Evolutionary conservation across 2,113 vertebrate genomes (phyloP), one percentile per base, ranked within the genome.

Genomic region (Miniopterus natalensis): DNA sequence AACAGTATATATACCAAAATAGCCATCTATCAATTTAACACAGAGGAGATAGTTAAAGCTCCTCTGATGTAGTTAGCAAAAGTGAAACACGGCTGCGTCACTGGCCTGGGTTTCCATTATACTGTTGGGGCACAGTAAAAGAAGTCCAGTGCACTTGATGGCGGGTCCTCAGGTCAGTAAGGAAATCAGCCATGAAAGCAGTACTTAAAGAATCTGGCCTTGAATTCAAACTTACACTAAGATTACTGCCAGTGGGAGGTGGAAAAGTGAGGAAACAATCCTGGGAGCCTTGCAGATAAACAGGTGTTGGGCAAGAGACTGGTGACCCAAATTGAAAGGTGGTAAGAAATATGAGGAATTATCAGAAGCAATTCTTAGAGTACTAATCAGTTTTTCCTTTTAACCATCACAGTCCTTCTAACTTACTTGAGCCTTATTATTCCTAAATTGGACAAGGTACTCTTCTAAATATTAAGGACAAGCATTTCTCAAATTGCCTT

Each of bases 281-380:
- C 40, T 90, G 78, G 88, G 71, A 95, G 63, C 47, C 87, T 61
- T 6, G 88, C 77, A 73, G 55, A 90, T 73, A 86, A 96, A 80
- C 61, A 96, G 84, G 71, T 96, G 80, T 95, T 95, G 57, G 63
- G 77, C 51, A 97, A 96, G 27, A 79, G 59, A 88, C n/a, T 17
- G 15, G 68, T 93, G 78, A 94, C 66, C 84, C 94, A 88, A 93
- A 96, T 14, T 66, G 68, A 96, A 95, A 45, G n/a, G 84, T 74
- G 40, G 74, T 94, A 94, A 95, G 71, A 96, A 92, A 96, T 70
- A 49, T 66, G 49, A 96, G 61, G 45, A 92, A 81, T 85, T 88
- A 88, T 75, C 77, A 95, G 84, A 68, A 95, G 45, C 15, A 74
- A 90, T 79, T 90, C 68, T 93, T 40, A 75, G 61, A 42, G 36